A percentile compares a stretch with the other conserved stretches of the same genome.
Conservation (phyloP, 2,888 invertebrate genomes). For the Xestia xanthographa region DNA sequence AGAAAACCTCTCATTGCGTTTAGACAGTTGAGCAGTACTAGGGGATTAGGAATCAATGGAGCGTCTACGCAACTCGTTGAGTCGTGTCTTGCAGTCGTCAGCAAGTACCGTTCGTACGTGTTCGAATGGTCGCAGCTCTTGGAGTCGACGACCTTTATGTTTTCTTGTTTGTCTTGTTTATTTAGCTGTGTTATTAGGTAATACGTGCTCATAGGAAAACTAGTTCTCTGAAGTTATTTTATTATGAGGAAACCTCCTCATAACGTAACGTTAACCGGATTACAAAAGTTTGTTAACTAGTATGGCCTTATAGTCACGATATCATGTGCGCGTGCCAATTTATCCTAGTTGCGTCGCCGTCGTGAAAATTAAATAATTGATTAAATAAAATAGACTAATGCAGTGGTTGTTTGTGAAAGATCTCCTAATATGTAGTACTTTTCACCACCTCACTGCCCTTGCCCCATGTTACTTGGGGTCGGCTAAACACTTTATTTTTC, state of each 20-base stretch:
- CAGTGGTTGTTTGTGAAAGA: not conserved
- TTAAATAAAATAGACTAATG: not conserved
- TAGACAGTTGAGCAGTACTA: slow-evolving; percentile 1
- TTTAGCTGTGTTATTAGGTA: slow-evolving; percentile 54
- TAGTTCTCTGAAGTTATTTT: slow-evolving; percentile 33
- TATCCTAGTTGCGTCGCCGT: not conserved
- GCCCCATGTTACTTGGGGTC: not conserved
- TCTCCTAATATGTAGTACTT: not conserved
- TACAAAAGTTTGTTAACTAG: not conserved
- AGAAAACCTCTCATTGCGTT: too few species aligned
- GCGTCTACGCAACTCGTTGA: slow-evolving; percentile 11
- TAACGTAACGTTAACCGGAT: slow-evolving; percentile 20
- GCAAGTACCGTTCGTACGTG: slow-evolving; percentile 54
- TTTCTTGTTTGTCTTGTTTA: slow-evolving; percentile 63
- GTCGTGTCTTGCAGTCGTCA: slow-evolving; percentile 39
- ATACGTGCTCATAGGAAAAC: slow-evolving; percentile 45
- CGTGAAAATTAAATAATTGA: slow-evolving; percentile 10
- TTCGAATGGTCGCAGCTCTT: slow-evolving; percentile 57
- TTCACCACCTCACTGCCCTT: not conserved
- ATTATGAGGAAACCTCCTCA: too few species aligned
- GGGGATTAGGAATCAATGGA: slow-evolving; percentile 22
- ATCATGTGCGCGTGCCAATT: slow-evolving; percentile 14
- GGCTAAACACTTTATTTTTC: not conserved
- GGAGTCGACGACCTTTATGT: slow-evolving; percentile 63
- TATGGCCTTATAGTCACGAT: not conserved